Evolutionary conservation across 2,888 invertebrate genomes (phyloP).

Genomic region (Diarsia dahlii): DNA sequence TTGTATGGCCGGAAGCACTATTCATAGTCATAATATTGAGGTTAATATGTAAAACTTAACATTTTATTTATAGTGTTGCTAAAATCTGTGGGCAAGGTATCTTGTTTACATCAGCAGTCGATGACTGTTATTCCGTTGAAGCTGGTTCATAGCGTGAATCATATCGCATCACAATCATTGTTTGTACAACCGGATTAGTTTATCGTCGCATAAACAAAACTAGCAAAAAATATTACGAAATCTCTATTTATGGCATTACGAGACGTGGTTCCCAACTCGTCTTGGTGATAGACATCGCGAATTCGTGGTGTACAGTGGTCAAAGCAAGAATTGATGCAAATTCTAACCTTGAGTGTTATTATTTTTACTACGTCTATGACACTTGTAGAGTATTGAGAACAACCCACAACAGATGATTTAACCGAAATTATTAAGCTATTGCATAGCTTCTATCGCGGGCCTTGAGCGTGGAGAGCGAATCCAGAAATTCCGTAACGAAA

Average conservation of each 20-base stretch:
- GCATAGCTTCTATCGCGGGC: too few species aligned
- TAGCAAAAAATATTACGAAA: conserved; percentile 47
- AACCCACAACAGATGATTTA: too few species aligned
- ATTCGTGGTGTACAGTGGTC: not conserved
- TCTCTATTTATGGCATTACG: conserved; percentile 28
- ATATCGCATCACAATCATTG: conserved; percentile 66
- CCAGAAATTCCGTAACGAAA: too few species aligned
- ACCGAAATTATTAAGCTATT: too few species aligned
- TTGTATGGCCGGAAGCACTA: conserved; percentile 2
- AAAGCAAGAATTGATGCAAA: not conserved
- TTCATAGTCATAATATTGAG: conserved; percentile 34
- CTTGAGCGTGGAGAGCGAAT: too few species aligned
- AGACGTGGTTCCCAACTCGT: conserved; percentile 4
- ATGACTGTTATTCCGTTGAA: conserved; percentile 73
- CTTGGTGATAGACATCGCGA: not conserved
- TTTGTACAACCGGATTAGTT: conserved; percentile 63
- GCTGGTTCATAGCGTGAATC: conserved; percentile 70
- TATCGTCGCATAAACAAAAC: conserved; percentile 60
- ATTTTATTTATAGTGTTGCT: conserved; percentile 49
- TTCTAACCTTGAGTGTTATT: not conserved
- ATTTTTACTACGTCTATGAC: not conserved
- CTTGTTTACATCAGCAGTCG: conserved; percentile 68
- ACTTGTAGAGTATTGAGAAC: not conserved
- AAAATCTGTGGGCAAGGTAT: conserved; percentile 60
- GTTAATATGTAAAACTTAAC: conserved; percentile 29